Evolutionary conservation across 2,113 vertebrate species (phyloP).

Genomic region (Istiophorus platypterus): DNA sequence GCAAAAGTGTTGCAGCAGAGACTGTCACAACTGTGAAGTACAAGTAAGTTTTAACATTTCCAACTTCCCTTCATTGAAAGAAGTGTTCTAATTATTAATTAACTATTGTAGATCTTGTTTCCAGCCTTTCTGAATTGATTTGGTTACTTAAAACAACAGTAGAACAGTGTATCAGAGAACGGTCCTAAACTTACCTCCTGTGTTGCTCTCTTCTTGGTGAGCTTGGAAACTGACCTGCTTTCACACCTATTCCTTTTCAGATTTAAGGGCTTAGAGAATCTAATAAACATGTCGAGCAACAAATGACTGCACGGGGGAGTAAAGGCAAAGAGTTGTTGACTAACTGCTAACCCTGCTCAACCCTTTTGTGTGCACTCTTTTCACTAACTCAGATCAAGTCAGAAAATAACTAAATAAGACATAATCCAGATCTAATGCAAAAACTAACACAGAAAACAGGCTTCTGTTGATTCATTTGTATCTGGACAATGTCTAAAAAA

Average conservation of each 20-base stretch:
- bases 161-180: slow-evolving; percentile 13
- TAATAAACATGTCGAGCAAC: slow-evolving; percentile 73
- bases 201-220: slow-evolving; percentile 49
- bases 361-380: slow-evolving; percentile 14
- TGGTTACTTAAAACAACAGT: slow-evolving; percentile 16
- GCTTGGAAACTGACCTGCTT: slow-evolving; percentile 61
- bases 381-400: slow-evolving; percentile 52
- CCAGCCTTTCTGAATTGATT: neutral
- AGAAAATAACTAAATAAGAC: slow-evolving; percentile 38
- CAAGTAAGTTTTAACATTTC: slow-evolving; percentile 88
- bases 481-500: neutral
- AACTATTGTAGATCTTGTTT: slow-evolving; percentile 1
- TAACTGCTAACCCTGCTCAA: slow-evolving; percentile 36
- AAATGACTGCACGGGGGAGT: slow-evolving; percentile 68
- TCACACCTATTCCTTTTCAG: slow-evolving; percentile 77
- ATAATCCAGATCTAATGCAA: neutral
- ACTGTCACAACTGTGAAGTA: slow-evolving; percentile 92
- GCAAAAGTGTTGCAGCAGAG: slow-evolving; percentile 91
- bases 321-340: slow-evolving; percentile 56
- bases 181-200: neutral
- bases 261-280: slow-evolving; percentile 82
- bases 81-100: neutral
- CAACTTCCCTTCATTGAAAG: neutral
- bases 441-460: neutral
- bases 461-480: neutral